Evolutionary conservation across 2,797 vertebrate genomes (phyloP).

Genomic region (Dallia pectoralis): DNA sequence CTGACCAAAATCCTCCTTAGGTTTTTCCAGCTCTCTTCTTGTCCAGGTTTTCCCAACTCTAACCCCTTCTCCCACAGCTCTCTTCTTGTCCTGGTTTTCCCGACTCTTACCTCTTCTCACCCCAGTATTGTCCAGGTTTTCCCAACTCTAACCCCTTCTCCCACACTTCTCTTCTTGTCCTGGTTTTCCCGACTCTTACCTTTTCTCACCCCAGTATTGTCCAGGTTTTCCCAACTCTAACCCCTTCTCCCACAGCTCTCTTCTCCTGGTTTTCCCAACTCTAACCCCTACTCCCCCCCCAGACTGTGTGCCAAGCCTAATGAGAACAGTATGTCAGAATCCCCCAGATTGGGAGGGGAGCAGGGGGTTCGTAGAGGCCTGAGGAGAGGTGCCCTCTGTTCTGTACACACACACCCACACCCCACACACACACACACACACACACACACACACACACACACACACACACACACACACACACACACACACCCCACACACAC

Average conservation of each 20-base stretch:
- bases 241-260: background rate
- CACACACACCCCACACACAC: background rate
- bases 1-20: slow-evolving; percentile 58
- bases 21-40: slow-evolving; percentile 40
- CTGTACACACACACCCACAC: background rate
- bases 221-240: slow-evolving; percentile 1
- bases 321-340: slow-evolving; percentile 63
- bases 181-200: slow-evolving; percentile 43
- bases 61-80: background rate
- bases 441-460: background rate
- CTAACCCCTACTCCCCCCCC: slow-evolving; percentile 1
- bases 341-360: slow-evolving; percentile 7
- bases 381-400: slow-evolving; percentile 7
- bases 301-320: slow-evolving; percentile 52
- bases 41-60: slow-evolving; percentile 1
- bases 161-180: too few species aligned
- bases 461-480: background rate
- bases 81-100: too few species aligned
- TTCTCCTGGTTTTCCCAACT: slow-evolving; percentile 50
- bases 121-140: slow-evolving; percentile 20
- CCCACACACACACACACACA: background rate
- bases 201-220: too few species aligned
- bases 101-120: slow-evolving; percentile 4
- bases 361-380: background rate
- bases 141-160: too few species aligned